phyloP scores from a whole-genome alignment of 2,113 vertebrate genomes.

The Microcebus murinus region DNA sequence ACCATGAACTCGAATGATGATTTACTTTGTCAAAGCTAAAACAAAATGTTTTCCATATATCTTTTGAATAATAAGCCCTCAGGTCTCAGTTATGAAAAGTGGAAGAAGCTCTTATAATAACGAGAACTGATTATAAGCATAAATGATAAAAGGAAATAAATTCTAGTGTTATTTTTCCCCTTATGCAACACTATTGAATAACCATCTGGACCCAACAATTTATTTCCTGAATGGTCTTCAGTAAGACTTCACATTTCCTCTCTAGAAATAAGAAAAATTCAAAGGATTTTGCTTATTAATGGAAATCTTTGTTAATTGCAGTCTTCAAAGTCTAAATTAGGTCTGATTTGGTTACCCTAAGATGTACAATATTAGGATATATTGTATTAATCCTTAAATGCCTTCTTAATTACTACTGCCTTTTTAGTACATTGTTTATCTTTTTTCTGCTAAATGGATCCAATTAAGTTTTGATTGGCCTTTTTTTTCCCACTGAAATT shows the following conservation, averaged over 20 bases:
- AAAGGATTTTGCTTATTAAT: constrained; percentile 75
- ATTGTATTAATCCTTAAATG: constrained; percentile 80
- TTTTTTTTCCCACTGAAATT: constrained; percentile 50
- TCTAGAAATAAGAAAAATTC: constrained; percentile 62
- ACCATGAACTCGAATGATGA: neutral
- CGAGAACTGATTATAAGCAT: constrained; percentile 42
- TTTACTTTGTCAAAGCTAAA: constrained; percentile 33
- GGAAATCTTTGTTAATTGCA: constrained; percentile 69
- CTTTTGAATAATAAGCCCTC: neutral
- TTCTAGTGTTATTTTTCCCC: constrained; percentile 31
- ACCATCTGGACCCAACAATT: constrained; percentile 70
- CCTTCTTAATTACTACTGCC: constrained; percentile 73
- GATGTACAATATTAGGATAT: constrained; percentile 72
- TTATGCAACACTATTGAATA: constrained; percentile 69
- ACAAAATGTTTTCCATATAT: neutral
- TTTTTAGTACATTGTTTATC: constrained; percentile 74
- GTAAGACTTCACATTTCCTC: constrained; percentile 69
- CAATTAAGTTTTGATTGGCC: constrained; percentile 77
- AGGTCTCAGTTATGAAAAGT: constrained; percentile 7
- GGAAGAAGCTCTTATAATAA: constrained; percentile 31
- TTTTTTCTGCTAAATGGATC: constrained; percentile 71
- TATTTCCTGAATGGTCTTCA: constrained; percentile 72
- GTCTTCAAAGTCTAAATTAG: constrained; percentile 71
- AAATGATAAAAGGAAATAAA: constrained; percentile 54
- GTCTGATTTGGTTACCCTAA: constrained; percentile 66